Base-by-base conservation (phyloP, 2,888 invertebrate genomes). In the Drosophila paucipuncta region DNA sequence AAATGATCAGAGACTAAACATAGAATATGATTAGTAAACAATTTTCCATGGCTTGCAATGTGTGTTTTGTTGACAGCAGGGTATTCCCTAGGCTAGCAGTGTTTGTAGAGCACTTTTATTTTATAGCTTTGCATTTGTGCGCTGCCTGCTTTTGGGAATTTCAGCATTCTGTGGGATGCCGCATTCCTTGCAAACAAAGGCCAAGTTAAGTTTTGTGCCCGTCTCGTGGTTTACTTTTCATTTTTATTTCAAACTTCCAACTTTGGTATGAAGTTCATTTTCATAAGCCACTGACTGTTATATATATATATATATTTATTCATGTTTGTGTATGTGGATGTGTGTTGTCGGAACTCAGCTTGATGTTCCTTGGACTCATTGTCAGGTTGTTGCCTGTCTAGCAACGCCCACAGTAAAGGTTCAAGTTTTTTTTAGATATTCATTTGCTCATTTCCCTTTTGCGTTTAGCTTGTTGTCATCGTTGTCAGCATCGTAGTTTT, bases 321-420 rank as follows among this genome's bases (percentile, higher is more conserved):
- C 4, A n/a, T 2, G 37, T 7, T n/a, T 22, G 11, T 41, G 1
- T 22, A n/a, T n/a, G 10, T 41, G 39, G 0, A n/a, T 39, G 39
- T 39, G 28, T 33, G n/a, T 47, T 58, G 39, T 66, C 35, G 31
- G 55, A 33, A 30, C 43, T 67, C 47, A 30, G 28, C 57, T 22
- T 43, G 35, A 13, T 63, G 53, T 76, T 63, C 50, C 69, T 63
- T 58, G 70, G 64, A 71, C 52, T 43, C 79, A 87, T 89, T 85
- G 85, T 87, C 87, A 89, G 85, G 85, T 85, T 89, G 89, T 85
- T 85, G 85, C 84, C 87, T 84, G 85, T 85, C 84, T 84, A 89
- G 82, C 57, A 57, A 3, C 69, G 63, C 50, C 63, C 71, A 72
- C 49, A 66, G 58, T 50, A 54, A 70, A 69, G 60, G 69, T 71